These are phyloP conservation scores for Pteromalus puparum DNA, from an alignment of 1,140 invertebrate genomes.

Conservation along the genomic window DNA sequence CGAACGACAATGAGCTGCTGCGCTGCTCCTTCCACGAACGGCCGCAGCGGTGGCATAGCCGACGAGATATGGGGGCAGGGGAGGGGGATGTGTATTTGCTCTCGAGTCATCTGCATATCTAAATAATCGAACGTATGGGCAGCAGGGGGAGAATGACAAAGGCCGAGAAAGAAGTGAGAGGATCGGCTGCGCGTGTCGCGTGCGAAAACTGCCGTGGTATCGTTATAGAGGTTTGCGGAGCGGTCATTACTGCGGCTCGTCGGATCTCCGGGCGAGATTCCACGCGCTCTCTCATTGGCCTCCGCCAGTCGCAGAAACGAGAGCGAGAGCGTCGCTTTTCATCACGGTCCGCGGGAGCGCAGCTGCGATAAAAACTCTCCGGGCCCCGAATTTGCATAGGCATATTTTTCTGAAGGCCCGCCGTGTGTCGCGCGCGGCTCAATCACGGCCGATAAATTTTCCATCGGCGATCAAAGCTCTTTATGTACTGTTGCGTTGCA, in stretches of 20 bases:
- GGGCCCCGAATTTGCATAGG: background rate
- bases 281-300: no score
- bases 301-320: background rate
- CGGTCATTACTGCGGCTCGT: slow-evolving; percentile 37
- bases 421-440: background rate
- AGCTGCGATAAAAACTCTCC: background rate
- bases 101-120: slow-evolving; percentile 52
- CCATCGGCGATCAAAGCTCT: background rate
- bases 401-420: background rate
- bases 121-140: slow-evolving; percentile 57
- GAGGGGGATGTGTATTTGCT: background rate
- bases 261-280: slow-evolving; percentile 3
- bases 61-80: background rate
- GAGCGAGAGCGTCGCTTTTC: background rate
- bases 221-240: slow-evolving; percentile 9
- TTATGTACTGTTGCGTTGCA: background rate
- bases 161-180: slow-evolving; percentile 20
- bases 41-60: background rate
- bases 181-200: background rate
- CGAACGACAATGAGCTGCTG: slow-evolving; percentile 58
- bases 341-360: no score
- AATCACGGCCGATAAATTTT: slow-evolving; percentile 36
- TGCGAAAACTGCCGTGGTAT: slow-evolving; percentile 33
- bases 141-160: slow-evolving; percentile 27
- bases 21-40: slow-evolving; percentile 50